phyloP scores from a whole-genome alignment of 2,113 vertebrate genomes.

The Eurystomus gularis region DNA sequence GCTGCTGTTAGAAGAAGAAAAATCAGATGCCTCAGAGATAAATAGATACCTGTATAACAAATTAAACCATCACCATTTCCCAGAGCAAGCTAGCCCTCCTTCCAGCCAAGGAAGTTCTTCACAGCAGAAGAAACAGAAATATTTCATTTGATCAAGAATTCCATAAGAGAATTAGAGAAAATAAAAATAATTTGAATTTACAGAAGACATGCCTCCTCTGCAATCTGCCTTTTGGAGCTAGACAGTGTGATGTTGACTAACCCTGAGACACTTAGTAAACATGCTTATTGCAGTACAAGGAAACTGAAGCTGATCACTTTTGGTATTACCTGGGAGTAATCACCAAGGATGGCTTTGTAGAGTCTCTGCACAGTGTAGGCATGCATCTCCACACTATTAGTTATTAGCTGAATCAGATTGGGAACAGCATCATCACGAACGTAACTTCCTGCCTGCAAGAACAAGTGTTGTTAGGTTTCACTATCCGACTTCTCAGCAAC shows the following conservation, averaged over 20 bases:
- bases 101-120: not conserved
- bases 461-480: not conserved
- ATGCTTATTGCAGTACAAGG: not conserved
- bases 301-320: not conserved
- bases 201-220: not conserved
- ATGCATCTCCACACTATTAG: constrained; percentile 98
- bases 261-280: not conserved
- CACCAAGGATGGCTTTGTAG: constrained; percentile 96
- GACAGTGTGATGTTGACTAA: not conserved
- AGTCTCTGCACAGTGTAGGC: constrained; percentile 98
- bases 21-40: not conserved
- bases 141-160: not conserved
- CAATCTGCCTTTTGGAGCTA: not conserved
- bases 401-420: constrained; percentile 98
- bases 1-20: constrained; percentile 83
- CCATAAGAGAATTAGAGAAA: not conserved
- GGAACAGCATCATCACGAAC: constrained; percentile 97
- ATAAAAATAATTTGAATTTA: not conserved
- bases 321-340: constrained; percentile 92
- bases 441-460: constrained; percentile 93
- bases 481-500: not conserved
- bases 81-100: not conserved
- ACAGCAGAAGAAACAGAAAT: not conserved
- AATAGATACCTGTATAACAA: not conserved
- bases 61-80: not conserved